These are phyloP conservation scores for Pluvianellus socialis DNA, from an alignment of 2,113 vertebrate species.

Conservation along the genomic window DNA sequence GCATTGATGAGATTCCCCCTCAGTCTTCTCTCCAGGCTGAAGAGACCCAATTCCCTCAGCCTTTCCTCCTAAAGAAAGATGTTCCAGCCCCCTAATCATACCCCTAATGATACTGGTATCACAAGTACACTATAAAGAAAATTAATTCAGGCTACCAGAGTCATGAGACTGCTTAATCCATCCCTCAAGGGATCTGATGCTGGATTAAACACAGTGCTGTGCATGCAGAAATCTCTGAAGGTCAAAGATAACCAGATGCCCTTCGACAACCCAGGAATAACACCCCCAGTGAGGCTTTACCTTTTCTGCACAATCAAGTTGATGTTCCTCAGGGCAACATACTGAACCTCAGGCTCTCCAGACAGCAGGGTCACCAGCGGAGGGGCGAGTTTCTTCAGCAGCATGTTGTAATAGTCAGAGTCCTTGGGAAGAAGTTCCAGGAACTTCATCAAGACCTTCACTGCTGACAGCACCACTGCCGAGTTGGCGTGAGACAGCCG, in stretches of 20 bases:
- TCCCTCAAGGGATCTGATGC: not conserved
- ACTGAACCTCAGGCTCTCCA: constrained; percentile 97
- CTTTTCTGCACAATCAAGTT: constrained; percentile 98
- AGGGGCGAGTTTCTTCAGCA: constrained; percentile 96
- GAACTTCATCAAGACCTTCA: constrained; percentile 99
- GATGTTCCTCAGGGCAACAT: constrained; percentile 97
- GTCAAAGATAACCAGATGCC: not conserved
- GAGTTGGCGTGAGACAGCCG: constrained; percentile 98
- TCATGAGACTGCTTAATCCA: not conserved
- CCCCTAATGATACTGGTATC: not conserved
- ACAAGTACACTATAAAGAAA: not conserved
- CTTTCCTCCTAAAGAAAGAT: too few relatives aligned
- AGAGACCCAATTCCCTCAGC: too few relatives aligned
- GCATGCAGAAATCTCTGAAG: not conserved
- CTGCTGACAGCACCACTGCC: constrained; percentile 94
- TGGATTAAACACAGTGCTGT: not conserved
- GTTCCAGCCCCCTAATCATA: too few relatives aligned
- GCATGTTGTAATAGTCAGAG: constrained; percentile 95
- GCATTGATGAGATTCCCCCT: too few relatives aligned
- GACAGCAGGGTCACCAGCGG: constrained; percentile 95
- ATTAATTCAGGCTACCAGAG: not conserved
- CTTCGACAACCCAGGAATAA: not conserved
- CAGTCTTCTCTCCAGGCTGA: too few relatives aligned
- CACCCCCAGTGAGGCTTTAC: constrained; percentile 54
- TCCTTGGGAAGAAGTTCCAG: constrained; percentile 96